These are phyloP conservation scores for Coluber constrictor DNA, from an alignment of 2,797 vertebrate species.

Conservation along the genomic window DNA sequence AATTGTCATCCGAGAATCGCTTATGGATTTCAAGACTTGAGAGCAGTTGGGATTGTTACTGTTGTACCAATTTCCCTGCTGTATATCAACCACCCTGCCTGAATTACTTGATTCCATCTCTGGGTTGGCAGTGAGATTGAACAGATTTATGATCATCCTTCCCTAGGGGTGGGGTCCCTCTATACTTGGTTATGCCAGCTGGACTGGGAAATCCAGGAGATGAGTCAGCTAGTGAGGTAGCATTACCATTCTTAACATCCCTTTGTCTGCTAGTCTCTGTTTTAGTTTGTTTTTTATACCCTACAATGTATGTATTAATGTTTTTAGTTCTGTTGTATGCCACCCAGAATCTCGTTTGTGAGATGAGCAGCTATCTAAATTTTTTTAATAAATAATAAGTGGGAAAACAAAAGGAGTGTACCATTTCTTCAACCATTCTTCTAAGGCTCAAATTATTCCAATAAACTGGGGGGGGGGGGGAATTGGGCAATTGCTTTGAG, in stretches of 20 bases:
- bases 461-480: rapidly evolving
- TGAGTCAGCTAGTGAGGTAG: not conserved
- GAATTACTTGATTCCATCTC: not conserved
- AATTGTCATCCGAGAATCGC: not conserved
- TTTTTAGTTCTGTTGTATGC: not conserved
- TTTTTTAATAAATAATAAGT: not conserved
- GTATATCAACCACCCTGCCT: not conserved
- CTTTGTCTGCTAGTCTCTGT: not conserved
- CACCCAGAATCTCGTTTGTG: not conserved
- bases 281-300: not conserved
- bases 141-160: too few relatives aligned
- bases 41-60: not conserved
- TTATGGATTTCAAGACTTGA: not conserved
- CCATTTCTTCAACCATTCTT: not conserved
- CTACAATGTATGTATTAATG: not conserved
- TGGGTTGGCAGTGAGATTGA: too few relatives aligned
- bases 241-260: not conserved
- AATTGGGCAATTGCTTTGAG: not conserved
- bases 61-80: not conserved
- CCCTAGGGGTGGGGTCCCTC: too few relatives aligned
- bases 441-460: not conserved
- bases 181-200: too few relatives aligned
- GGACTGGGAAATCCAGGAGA: not conserved
- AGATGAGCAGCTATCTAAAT: not conserved
- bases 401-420: not conserved